A percentile compares a stretch with the other conserved stretches of the same genome.
phyloP scores from a whole-genome alignment of 2,888 invertebrate species.

The Microchrysa polita region DNA sequence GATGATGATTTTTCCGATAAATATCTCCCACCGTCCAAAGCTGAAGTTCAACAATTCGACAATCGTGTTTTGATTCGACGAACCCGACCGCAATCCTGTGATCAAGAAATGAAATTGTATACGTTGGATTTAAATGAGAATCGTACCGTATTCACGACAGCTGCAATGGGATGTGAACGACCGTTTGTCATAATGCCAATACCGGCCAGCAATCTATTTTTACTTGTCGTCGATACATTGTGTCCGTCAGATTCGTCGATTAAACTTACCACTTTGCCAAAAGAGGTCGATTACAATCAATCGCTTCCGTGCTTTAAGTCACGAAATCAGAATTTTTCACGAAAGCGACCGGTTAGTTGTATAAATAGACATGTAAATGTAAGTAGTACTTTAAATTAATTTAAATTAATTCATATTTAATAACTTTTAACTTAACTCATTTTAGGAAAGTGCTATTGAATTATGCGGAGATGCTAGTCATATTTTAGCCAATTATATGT shows the following conservation, averaged over 20 bases:
- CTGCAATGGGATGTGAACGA: slow-evolving; percentile 64
- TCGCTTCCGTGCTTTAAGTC: slow-evolving; percentile 71
- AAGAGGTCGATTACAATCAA: slow-evolving; percentile 68
- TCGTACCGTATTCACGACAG: slow-evolving; percentile 66
- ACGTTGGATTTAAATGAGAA: slow-evolving; percentile 66
- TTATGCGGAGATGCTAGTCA: slow-evolving; percentile 69
- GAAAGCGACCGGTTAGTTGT: slow-evolving; percentile 78
- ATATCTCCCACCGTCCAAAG: slow-evolving; percentile 62
- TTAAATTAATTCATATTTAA: background rate
- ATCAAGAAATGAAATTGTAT: slow-evolving; percentile 74
- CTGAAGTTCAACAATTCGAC: slow-evolving; percentile 70
- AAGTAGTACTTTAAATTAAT: slow-evolving; percentile 62
- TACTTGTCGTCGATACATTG: slow-evolving; percentile 77
- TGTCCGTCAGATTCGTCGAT: slow-evolving; percentile 68
- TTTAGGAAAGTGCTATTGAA: slow-evolving; percentile 73
- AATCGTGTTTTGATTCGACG: slow-evolving; percentile 75
- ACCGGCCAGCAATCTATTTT: slow-evolving; percentile 79
- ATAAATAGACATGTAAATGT: slow-evolving; percentile 81
- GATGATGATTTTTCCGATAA: slow-evolving; percentile 66
- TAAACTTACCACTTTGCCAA: slow-evolving; percentile 62
- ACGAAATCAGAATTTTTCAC: slow-evolving; percentile 68
- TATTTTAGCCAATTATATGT: slow-evolving; percentile 57
- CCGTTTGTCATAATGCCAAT: slow-evolving; percentile 80
- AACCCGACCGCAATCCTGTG: slow-evolving; percentile 86
- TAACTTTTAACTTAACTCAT: background rate